A percentile compares a stretch with the other conserved stretches of the same genome.
Evolutionary conservation across 2,888 invertebrate genomes (phyloP).

Genomic region (Seladonia tumulorum): DNA sequence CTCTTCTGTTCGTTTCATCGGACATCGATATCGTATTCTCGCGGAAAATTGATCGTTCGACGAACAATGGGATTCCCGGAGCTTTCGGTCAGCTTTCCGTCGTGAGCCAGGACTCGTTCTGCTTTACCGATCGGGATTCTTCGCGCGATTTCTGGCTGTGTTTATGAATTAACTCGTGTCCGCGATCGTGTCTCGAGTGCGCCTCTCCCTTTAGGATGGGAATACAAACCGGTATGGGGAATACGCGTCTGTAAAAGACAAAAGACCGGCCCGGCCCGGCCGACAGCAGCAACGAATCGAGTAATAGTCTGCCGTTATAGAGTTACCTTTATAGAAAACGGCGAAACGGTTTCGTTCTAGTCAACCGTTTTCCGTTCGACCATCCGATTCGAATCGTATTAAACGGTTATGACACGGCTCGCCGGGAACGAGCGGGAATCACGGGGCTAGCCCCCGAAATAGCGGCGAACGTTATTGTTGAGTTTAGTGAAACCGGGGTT

Average conservation of each 20-base stretch:
- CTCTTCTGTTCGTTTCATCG: no score
- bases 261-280: neutral
- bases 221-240: no score
- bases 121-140: neutral
- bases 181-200: neutral
- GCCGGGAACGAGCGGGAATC: conserved; percentile 38
- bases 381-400: conserved; percentile 31
- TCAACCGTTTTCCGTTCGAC: conserved; percentile 8
- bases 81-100: neutral
- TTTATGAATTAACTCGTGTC: conserved; percentile 6
- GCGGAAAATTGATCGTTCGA: conserved; percentile 8
- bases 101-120: neutral
- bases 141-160: neutral
- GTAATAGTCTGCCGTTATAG: conserved; percentile 10
- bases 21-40: conserved; percentile 1
- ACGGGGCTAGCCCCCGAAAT: conserved; percentile 73
- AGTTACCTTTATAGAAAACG: conserved; percentile 22
- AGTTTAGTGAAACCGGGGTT: conserved; percentile 78
- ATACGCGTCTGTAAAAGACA: conserved; percentile 4
- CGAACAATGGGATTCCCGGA: neutral
- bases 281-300: conserved; percentile 7
- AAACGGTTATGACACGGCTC: conserved; percentile 55
- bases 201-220: neutral
- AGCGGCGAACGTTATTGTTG: conserved; percentile 76
- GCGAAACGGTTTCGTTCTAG: neutral